Base-by-base conservation (phyloP, 2,888 invertebrate species). In the Anarsia innoxiella region DNA sequence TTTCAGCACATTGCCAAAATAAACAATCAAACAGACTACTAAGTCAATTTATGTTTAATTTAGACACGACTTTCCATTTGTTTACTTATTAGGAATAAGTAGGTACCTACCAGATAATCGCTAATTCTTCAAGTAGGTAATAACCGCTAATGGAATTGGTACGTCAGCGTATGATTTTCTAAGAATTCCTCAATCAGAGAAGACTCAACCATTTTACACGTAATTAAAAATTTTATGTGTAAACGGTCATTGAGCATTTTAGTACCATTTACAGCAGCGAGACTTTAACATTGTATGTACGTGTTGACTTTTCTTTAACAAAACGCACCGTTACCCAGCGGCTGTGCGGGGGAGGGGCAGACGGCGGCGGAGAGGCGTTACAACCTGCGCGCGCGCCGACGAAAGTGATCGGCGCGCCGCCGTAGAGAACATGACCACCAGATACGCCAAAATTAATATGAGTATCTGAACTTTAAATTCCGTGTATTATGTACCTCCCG, bases 301-400 rank as follows among this genome's bases (percentile, higher is more conserved):
- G 35, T 54, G 52, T 59, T 52, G 54, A 62, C 53, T 64, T 65
- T 64, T 60, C 53, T 50, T 59, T 42, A 59, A 72, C 61, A 65
- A 70, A 68, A 66, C 64, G 42, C 57, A 69, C 72, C 63, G 68
- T 71, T 70, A 67, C 42, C 34, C 27, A 40, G n/a, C n/a, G n/a
- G n/a, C n/a, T n/a, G n/a, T n/a, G n/a, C n/a, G n/a, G n/a, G n/a
- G n/a, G n/a, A n/a, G n/a, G n/a, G n/a, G n/a, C n/a, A 39, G 45
- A 39, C 36, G 35, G 43, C 30, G 33, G 37, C 41, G 31, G 45
- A 45, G 43, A 42, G 45, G 36, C 45, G 42, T 33, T 49, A 49
- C 48, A 57, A 59, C 62, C 56, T 60, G 65, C 59, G 58, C 59
- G 50, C 49, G 54, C 56, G 57, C 48, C 59, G 58, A 57, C 55